A percentile compares a stretch with the other conserved stretches of the same genome.
Evolutionary conservation across 2,113 vertebrate genomes (phyloP).

Genomic region (Plecturocebus donacophilus): DNA sequence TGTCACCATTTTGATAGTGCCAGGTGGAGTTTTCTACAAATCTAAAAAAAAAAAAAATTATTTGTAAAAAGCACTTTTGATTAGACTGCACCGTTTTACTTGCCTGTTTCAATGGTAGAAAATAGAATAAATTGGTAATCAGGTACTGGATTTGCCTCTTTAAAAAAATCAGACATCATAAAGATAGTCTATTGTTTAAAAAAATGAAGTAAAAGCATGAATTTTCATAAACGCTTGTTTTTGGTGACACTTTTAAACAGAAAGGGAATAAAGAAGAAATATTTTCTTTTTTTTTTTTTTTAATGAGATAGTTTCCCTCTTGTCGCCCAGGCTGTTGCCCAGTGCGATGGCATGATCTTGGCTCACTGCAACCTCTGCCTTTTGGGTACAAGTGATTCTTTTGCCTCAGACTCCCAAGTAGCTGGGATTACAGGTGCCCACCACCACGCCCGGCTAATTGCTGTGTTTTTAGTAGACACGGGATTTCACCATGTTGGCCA

Average conservation of each 20-base stretch:
- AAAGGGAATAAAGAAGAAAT: background rate
- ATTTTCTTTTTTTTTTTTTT: background rate
- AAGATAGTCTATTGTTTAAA: background rate
- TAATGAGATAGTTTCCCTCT: too few species aligned
- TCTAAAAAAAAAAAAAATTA: background rate
- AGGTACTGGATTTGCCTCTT: background rate
- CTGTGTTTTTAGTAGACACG: too few species aligned
- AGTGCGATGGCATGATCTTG: too few species aligned
- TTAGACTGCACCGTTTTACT: background rate
- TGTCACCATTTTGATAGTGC: constrained; percentile 11
- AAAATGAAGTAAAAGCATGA: constrained; percentile 45
- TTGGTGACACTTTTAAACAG: background rate
- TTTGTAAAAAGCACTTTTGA: background rate
- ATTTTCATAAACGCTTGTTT: constrained; percentile 5
- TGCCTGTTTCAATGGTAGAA: background rate
- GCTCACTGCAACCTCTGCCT: too few species aligned
- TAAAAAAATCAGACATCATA: background rate
- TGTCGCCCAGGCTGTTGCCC: too few species aligned
- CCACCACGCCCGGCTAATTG: too few species aligned
- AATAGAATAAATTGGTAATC: background rate
- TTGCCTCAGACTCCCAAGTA: too few species aligned
- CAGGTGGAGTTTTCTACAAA: constrained; percentile 23
- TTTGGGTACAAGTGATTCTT: too few species aligned
- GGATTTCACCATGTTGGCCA: too few species aligned
- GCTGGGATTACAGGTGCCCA: too few species aligned